These are phyloP conservation scores for Zhuqinia jingwanae DNA, from an alignment of 2,888 invertebrate species.

Conservation along the genomic window DNA sequence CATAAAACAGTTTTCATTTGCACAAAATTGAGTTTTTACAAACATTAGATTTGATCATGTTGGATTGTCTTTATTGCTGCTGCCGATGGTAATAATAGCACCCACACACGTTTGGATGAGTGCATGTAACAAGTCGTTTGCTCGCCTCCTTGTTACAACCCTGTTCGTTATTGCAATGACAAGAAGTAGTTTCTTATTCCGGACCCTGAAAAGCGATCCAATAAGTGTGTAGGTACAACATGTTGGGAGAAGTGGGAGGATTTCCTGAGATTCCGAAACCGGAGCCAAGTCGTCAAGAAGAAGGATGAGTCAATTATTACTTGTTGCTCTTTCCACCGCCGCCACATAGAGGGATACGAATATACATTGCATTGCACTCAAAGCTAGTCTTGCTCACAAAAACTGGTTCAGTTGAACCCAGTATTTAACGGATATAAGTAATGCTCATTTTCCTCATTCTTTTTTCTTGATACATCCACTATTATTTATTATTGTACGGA, in stretches of 20 bases:
- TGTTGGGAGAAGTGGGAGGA: not conserved
- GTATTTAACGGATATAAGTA: not conserved
- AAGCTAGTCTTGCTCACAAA: not conserved
- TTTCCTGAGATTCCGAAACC: not conserved
- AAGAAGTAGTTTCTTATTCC: not conserved
- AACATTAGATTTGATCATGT: too few relatives aligned
- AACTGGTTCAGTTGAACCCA: slow-evolving; percentile 8
- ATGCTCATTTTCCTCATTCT: not conserved
- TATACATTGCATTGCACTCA: not conserved
- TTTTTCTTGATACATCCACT: not conserved
- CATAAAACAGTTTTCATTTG: too few relatives aligned
- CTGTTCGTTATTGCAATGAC: too few relatives aligned
- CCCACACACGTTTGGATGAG: too few relatives aligned
- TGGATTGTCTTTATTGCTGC: too few relatives aligned
- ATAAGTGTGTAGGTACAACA: too few relatives aligned
- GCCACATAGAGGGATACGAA: not conserved
- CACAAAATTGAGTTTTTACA: too few relatives aligned
- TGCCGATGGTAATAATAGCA: too few relatives aligned
- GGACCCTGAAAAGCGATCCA: too few relatives aligned
- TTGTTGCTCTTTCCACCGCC: not conserved
- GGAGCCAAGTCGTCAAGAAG: not conserved
- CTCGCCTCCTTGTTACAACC: too few relatives aligned
- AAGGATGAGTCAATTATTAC: slow-evolving; percentile 23
- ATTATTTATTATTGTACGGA: not conserved
- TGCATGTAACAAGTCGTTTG: too few relatives aligned